Percentiles rank a stretch among this genome's conserved stretches.
These are phyloP conservation scores for Allobates femoralis DNA, from an alignment of 2,797 vertebrate species.

Conservation along the genomic window DNA sequence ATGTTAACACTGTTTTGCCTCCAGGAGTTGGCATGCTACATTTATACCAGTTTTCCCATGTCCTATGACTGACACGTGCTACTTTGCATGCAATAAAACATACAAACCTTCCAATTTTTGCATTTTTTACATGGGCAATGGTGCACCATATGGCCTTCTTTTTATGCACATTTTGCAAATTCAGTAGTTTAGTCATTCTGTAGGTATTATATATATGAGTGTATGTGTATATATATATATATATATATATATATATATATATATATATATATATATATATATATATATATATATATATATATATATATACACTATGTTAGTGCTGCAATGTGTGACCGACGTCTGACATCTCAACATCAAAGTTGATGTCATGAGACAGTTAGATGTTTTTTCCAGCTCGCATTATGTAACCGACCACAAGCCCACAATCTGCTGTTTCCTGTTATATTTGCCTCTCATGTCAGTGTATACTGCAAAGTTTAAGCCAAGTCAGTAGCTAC, in stretches of 20 bases:
- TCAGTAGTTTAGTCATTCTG: neutral
- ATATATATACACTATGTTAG: no score
- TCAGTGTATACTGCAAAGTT: neutral
- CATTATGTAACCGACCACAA: constrained; percentile 25
- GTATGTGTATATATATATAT: no score
- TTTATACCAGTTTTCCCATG: neutral
- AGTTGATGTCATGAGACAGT: neutral
- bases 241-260: no score
- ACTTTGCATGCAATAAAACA: no score
- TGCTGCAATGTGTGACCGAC: neutral
- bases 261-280: no score
- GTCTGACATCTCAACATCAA: neutral
- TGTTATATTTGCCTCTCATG: constrained; percentile 19
- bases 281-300: no score
- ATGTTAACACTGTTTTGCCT: neutral
- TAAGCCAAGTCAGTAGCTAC: neutral
- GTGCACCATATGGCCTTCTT: neutral
- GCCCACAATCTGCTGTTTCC: constrained; percentile 30
- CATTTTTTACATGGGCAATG: no score
- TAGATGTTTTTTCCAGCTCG: neutral
- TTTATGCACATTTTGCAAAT: neutral
- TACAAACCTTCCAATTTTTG: no score
- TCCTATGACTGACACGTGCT: neutral
- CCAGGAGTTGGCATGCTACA: no score
- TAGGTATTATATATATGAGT: no score